These are phyloP conservation scores for Parnassius apollo DNA, from an alignment of 2,888 invertebrate species.

Conservation along the genomic window DNA sequence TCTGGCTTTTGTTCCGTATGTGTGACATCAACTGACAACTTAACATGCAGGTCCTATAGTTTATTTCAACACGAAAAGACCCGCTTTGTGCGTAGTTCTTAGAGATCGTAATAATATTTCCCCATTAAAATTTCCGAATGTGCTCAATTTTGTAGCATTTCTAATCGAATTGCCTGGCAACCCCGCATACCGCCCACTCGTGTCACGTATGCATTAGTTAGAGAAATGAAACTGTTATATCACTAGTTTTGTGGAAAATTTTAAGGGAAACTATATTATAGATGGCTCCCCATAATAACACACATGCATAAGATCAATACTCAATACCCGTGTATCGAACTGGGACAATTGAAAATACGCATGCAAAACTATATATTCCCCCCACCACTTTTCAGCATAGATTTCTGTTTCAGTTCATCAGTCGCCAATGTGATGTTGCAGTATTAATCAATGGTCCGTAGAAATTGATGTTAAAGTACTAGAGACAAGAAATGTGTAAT, in stretches of 20 bases:
- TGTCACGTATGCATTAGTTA: constrained; percentile 18
- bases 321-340: constrained; percentile 3
- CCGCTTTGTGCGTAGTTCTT: neutral
- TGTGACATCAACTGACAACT: neutral
- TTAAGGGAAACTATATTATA: constrained; percentile 16
- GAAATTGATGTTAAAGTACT: no score
- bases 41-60: neutral
- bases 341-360: constrained; percentile 16
- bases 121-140: no score
- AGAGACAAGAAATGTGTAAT: no score
- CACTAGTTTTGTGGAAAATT: constrained; percentile 13
- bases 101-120: no score
- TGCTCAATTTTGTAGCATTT: no score
- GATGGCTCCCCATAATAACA: constrained; percentile 9
- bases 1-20: neutral
- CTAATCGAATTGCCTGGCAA: constrained; percentile 9
- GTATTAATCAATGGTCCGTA: no score
- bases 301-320: constrained; percentile 21
- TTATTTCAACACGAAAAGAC: no score
- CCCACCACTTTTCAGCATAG: neutral
- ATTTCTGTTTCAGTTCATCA: neutral
- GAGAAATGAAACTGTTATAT: constrained; percentile 22
- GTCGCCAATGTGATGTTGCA: no score
- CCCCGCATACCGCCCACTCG: constrained; percentile 12
- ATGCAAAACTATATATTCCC: constrained; percentile 22